Evolutionary conservation across 2,797 vertebrate species (phyloP).

Genomic region (Podarcis siculus): DNA sequence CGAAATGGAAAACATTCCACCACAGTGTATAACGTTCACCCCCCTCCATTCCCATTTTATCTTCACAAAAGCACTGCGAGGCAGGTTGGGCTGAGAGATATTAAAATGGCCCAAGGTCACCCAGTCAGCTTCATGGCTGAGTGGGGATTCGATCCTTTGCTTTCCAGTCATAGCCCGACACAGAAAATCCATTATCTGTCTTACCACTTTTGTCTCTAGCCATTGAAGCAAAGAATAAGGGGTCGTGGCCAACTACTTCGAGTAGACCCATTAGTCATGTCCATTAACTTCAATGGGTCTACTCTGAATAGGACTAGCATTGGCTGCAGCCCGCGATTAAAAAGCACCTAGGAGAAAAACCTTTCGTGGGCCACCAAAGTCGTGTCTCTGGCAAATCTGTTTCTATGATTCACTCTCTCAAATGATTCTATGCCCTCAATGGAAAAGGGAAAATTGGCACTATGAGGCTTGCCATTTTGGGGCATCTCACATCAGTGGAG

Average conservation of each 20-base stretch:
- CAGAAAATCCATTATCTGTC: too few species aligned
- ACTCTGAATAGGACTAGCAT: too few species aligned
- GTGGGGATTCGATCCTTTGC: background rate
- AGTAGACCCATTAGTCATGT: too few species aligned
- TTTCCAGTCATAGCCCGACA: background rate
- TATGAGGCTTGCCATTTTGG: rapidly evolving
- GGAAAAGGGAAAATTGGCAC: slow-evolving; percentile 2
- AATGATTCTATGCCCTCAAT: background rate
- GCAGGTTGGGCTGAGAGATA: background rate
- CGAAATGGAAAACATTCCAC: background rate
- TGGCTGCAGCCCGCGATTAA: background rate
- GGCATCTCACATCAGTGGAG: background rate
- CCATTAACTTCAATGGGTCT: too few species aligned
- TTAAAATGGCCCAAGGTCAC: background rate
- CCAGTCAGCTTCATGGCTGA: background rate
- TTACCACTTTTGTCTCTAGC: background rate
- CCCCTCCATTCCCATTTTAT: background rate
- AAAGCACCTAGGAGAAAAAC: background rate
- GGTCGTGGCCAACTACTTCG: too few species aligned
- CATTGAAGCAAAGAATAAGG: background rate
- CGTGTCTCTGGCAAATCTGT: background rate
- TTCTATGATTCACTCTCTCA: background rate
- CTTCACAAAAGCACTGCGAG: background rate
- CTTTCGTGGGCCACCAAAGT: background rate
- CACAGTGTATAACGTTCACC: too few species aligned